These are phyloP conservation scores for Agrochola macilenta DNA, from an alignment of 2,888 invertebrate species.

Conservation along the genomic window DNA sequence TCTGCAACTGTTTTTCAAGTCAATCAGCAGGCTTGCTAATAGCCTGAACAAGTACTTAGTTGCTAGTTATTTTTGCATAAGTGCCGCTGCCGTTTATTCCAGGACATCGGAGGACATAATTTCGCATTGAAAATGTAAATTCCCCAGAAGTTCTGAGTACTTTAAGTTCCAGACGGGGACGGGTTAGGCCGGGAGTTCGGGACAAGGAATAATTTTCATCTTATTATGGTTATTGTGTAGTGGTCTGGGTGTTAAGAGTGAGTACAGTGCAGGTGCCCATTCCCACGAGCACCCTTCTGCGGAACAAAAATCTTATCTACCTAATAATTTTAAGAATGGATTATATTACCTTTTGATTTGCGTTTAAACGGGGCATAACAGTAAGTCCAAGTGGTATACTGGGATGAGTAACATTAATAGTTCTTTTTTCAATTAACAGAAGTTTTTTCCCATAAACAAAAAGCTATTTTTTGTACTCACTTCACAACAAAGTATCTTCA, in stretches of 20 bases:
- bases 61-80: slow-evolving; percentile 75
- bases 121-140: slow-evolving; percentile 79
- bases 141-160: slow-evolving; percentile 68
- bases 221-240: slow-evolving; percentile 23
- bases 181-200: slow-evolving; percentile 52
- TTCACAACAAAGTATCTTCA: neutral
- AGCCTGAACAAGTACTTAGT: slow-evolving; percentile 64
- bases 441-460: neutral
- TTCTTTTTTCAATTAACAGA: neutral
- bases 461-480: neutral
- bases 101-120: slow-evolving; percentile 75
- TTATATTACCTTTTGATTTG: neutral
- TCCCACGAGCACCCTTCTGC: slow-evolving; percentile 5
- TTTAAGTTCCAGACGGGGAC: slow-evolving; percentile 65
- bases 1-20: slow-evolving; percentile 67
- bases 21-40: slow-evolving; percentile 66
- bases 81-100: slow-evolving; percentile 69
- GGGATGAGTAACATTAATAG: neutral
- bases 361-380: too few species aligned
- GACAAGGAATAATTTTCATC: slow-evolving; percentile 29
- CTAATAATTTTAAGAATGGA: neutral
- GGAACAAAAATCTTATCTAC: neutral
- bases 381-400: neutral
- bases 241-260: slow-evolving; percentile 6
- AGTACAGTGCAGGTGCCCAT: slow-evolving; percentile 6